Evolutionary conservation across 2,113 vertebrate genomes (phyloP), one percentile per base, ranked within the genome.

Genomic region (Myotis brandtii): DNA sequence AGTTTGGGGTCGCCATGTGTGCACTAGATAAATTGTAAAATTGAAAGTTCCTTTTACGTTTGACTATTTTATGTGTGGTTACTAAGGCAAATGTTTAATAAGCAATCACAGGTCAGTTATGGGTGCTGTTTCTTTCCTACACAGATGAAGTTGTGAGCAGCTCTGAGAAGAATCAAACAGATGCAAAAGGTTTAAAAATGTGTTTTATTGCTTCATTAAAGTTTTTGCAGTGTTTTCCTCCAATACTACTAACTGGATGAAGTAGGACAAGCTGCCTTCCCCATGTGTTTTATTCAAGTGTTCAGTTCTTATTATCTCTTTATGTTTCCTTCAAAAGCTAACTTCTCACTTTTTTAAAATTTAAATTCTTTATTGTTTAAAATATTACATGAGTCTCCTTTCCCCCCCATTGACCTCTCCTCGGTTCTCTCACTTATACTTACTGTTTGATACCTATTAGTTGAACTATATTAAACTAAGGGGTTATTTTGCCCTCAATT

Each of bases 71-170:
- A 70, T 93, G 54, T 96, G 95, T 95, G 77, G 64, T 91, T 54
- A 13, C 64, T 91, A 92, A 97, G 69, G 84, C 96, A 94, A 97
- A 96, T 95, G 89, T 97, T 98, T 97, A 96, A 97, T 96, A 79
- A 77, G 43, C 40, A 93, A 94, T 82, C 87, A 94, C 89, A 97
- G 94, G 67, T 11, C 56, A 97, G 92, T 95, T 89, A 70, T 0
- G 0, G n/a, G 93, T 76, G 52, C 82, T 69, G 40, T 80, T 92
- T 90, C 85, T 96, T 67, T 86, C 96, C 94, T 86, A 85, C 75
- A 37, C 11, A 69, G 75, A 77, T 93, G 79, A 66, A 77, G 70
- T 75, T 89, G 40, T 95, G 69, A 91, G 81, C 93, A 66, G 40
- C 69, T 69, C 82, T 93, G 13, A 93, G 72, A 87, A 96, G 70